These are phyloP conservation scores for Megastigmus dorsalis DNA, from an alignment of 2,888 invertebrate species.

Conservation along the genomic window DNA sequence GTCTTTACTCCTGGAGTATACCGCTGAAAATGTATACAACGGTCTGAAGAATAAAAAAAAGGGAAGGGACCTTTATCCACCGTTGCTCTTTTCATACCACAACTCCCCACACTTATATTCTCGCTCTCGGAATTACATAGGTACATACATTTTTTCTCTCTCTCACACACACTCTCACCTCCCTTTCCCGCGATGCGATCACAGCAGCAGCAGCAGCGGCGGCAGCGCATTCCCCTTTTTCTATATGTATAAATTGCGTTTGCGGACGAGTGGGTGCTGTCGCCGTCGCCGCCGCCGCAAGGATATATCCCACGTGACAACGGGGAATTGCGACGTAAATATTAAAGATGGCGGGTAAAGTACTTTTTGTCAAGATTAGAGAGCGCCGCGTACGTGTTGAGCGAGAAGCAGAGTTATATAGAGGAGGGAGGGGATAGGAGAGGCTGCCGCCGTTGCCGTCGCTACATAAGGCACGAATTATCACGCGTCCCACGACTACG, in stretches of 20 bases:
- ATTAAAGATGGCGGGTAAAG: conserved; percentile 60
- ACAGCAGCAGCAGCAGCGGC: too few relatives aligned
- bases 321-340: conserved; percentile 65
- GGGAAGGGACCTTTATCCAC: too few relatives aligned
- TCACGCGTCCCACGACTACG: neutral
- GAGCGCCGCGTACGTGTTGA: conserved; percentile 24
- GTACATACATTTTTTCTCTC: too few relatives aligned
- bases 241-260: conserved; percentile 35
- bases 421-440: neutral
- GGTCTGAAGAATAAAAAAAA: too few relatives aligned
- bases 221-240: conserved; percentile 22
- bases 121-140: too few relatives aligned
- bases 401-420: conserved; percentile 20
- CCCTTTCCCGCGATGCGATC: too few relatives aligned
- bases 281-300: neutral
- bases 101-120: too few relatives aligned
- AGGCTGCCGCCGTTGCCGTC: too few relatives aligned
- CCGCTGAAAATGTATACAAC: too few relatives aligned
- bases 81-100: too few relatives aligned
- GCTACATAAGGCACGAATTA: conserved; percentile 19
- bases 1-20: too few relatives aligned
- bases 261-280: conserved; percentile 32
- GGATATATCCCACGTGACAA: conserved; percentile 56
- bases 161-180: too few relatives aligned
- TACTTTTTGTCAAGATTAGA: conserved; percentile 64